A percentile compares a stretch with the other conserved stretches of the same genome.
Conservation (phyloP, 2,113 vertebrate species). For the Micromys minutus region DNA sequence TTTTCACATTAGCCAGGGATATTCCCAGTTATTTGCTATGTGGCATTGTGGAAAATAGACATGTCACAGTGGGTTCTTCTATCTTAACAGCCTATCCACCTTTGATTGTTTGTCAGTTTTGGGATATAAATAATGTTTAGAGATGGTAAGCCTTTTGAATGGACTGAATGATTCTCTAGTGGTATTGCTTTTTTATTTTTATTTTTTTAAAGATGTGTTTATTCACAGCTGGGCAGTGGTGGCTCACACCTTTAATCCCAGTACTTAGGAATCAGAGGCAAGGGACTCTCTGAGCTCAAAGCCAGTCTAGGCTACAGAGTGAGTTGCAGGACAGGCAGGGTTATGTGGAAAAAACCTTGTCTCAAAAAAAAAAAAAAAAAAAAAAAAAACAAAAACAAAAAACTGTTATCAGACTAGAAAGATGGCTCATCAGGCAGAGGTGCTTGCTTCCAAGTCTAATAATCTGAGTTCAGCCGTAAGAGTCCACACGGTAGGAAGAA, state of each 20-base stretch:
- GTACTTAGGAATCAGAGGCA: background rate
- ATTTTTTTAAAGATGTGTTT: background rate
- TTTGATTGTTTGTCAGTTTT: background rate
- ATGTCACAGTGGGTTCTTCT: background rate
- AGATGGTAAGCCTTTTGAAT: background rate
- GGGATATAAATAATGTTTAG: background rate
- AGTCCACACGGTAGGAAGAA: background rate
- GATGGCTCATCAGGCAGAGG: background rate
- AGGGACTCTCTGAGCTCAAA: background rate
- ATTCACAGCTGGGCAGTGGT: background rate
- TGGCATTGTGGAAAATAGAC: background rate
- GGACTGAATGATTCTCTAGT: background rate
- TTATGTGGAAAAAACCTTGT: background rate
- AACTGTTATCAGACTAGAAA: too few relatives aligned
- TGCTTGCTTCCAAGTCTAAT: background rate
- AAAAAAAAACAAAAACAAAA: too few relatives aligned
- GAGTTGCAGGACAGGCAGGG: background rate
- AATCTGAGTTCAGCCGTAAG: background rate
- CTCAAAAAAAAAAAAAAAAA: background rate
- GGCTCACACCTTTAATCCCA: background rate
- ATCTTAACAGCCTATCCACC: background rate
- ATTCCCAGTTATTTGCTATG: background rate
- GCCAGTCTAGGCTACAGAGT: background rate
- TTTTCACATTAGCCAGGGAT: background rate
- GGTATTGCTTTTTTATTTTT: background rate